Conservation (phyloP, 1,140 invertebrate species). For the Harlomillsia oculata region DNA sequence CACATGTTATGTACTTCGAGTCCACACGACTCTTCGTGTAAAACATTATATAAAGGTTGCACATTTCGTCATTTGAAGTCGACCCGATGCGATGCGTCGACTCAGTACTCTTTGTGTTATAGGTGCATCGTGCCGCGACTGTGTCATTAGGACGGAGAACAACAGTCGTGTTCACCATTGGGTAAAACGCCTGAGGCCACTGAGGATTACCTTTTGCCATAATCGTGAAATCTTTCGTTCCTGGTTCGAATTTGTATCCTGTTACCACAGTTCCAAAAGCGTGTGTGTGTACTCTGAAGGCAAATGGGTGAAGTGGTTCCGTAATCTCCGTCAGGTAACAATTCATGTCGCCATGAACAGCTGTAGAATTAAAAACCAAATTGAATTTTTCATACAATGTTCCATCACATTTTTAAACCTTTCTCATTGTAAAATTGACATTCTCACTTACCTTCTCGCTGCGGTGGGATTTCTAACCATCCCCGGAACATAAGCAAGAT, state of each 20-base stretch:
- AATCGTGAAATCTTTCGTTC: conserved; percentile 1
- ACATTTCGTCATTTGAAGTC: conserved; percentile 57
- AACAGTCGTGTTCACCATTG: conserved; percentile 35
- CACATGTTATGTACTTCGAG: conserved; percentile 26
- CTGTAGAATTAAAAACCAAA: conserved; percentile 34
- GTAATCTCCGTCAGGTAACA: conserved; percentile 30
- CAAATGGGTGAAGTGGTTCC: conserved; percentile 46
- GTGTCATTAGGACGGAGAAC: conserved; percentile 38
- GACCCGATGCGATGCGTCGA: conserved; percentile 40
- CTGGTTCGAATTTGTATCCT: conserved; percentile 40
- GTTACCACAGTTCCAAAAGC: conserved; percentile 44
- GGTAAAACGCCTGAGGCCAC: conserved; percentile 46
- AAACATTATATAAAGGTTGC: conserved; percentile 50
- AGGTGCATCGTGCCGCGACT: conserved; percentile 42
- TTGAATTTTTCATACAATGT: neutral
- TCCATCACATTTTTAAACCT: too few relatives aligned
- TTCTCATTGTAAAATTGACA: conserved; percentile 2
- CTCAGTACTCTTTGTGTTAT: conserved; percentile 37
- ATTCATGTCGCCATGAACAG: conserved; percentile 41
- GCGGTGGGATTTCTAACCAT: conserved; percentile 38
- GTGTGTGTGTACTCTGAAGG: conserved; percentile 52
- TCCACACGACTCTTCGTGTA: conserved; percentile 28
- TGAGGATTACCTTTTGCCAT: conserved; percentile 40
- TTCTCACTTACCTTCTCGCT: conserved; percentile 38
- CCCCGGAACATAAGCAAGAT: conserved; percentile 39